phyloP scores from a whole-genome alignment of 2,113 vertebrate genomes.

The Lampris incognitus region DNA sequence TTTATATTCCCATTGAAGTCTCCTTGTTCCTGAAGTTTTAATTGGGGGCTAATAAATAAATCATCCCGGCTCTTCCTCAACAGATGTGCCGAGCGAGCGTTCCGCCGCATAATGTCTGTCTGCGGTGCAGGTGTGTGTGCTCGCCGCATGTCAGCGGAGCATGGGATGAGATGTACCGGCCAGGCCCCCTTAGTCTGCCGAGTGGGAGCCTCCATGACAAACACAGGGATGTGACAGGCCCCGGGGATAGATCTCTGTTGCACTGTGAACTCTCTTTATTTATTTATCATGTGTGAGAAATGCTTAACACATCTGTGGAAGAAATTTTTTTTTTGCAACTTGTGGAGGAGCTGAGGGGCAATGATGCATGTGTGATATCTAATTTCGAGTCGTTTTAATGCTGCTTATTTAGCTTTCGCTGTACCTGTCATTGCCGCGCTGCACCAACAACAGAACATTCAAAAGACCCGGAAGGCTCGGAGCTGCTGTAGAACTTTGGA shows the following conservation, averaged over 20 bases:
- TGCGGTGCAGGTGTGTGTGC: slow-evolving; percentile 72
- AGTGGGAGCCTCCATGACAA: slow-evolving; percentile 62
- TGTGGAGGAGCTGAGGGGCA: no score
- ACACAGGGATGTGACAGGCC: slow-evolving; percentile 55
- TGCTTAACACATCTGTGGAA: slow-evolving; percentile 24
- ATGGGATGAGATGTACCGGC: slow-evolving; percentile 61
- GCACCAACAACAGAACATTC: no score
- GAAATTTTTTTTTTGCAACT: slow-evolving; percentile 12
- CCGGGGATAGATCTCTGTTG: slow-evolving; percentile 59
- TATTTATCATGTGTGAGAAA: slow-evolving; percentile 18
- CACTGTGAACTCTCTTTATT: slow-evolving; percentile 56
- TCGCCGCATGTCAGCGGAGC: slow-evolving; percentile 64
- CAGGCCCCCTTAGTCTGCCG: slow-evolving; percentile 69
- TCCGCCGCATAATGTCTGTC: slow-evolving; percentile 74
- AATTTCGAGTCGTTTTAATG: slow-evolving; percentile 8
- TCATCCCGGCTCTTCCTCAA: slow-evolving; percentile 80
- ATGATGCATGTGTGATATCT: background rate
- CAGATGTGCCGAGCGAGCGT: slow-evolving; percentile 78
- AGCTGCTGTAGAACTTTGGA: no score
- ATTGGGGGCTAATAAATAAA: slow-evolving; percentile 86
- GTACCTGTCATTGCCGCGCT: background rate
- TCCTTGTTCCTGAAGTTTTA: slow-evolving; percentile 85
- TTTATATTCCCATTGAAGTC: slow-evolving; percentile 85
- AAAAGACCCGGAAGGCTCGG: no score
- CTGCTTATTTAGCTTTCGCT: slow-evolving; percentile 2